A percentile compares a stretch with the other conserved stretches of the same genome.
Evolutionary conservation across 2,797 vertebrate species (phyloP).

Genomic region (Dicrostonyx torquatus): DNA sequence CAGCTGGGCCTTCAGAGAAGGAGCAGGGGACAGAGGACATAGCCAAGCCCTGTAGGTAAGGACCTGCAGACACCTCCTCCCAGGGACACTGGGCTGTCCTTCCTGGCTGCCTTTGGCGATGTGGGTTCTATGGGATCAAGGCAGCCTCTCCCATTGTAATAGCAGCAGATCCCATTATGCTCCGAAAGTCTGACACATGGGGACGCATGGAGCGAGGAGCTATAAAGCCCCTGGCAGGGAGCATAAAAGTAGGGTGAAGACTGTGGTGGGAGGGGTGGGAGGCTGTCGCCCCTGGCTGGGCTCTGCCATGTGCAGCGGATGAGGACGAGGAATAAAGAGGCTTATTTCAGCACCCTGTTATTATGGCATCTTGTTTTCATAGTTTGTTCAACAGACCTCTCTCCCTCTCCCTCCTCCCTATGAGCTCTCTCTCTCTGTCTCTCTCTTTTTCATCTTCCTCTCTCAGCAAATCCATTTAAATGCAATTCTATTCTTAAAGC

Average conservation of each 20-base stretch:
- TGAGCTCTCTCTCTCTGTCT: conserved; percentile 53
- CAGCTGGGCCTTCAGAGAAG: neutral
- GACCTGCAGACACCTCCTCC: neutral
- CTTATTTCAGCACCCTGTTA: conserved; percentile 77
- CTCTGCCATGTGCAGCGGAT: conserved; percentile 58
- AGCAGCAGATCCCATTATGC: conserved; percentile 54
- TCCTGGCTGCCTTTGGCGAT: neutral
- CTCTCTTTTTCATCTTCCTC: conserved; percentile 81
- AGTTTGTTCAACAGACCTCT: conserved; percentile 82
- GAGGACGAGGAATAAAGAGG: conserved; percentile 57
- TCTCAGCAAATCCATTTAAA: conserved; percentile 90
- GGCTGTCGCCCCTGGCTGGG: conserved; percentile 59
- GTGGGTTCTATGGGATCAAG: neutral
- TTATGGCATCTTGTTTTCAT: conserved; percentile 76
- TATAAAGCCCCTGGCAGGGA: neutral
- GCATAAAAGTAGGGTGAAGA: conserved; percentile 54
- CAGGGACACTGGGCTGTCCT: neutral
- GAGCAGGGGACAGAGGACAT: neutral
- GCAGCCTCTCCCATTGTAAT: neutral
- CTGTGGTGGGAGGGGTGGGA: neutral
- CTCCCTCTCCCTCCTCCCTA: conserved; percentile 56
- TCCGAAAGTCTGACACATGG: conserved; percentile 54
- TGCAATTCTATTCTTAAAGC: conserved; percentile 89
- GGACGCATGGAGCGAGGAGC: conserved; percentile 11
- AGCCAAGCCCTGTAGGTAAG: neutral